phyloP scores from a whole-genome alignment of 2,888 invertebrate genomes.

The Eilema depressum region DNA sequence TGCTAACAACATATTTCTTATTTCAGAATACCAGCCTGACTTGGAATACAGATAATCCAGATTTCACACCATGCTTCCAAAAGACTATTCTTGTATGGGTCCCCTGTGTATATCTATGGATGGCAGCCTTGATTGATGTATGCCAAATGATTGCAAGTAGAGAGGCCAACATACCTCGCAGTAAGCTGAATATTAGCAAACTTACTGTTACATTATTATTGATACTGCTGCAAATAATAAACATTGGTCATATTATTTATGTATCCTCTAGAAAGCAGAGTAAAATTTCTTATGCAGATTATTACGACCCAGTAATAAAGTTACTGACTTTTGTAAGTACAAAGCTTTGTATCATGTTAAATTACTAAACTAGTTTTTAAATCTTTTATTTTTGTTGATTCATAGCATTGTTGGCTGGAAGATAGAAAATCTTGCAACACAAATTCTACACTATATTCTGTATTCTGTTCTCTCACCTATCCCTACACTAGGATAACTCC shows the following conservation, averaged over 20 bases:
- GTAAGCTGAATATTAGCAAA: constrained; percentile 90
- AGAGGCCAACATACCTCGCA: constrained; percentile 92
- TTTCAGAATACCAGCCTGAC: constrained; percentile 91
- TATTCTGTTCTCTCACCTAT: too few relatives aligned
- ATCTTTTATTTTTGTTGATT: background rate
- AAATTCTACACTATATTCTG: too few relatives aligned
- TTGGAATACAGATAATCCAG: constrained; percentile 94
- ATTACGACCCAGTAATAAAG: constrained; percentile 84
- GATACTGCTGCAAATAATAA: constrained; percentile 88
- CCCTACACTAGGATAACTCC: too few relatives aligned
- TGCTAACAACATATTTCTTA: background rate
- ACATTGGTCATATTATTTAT: constrained; percentile 88
- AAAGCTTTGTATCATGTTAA: background rate
- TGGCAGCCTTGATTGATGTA: constrained; percentile 90
- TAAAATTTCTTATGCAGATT: constrained; percentile 82
- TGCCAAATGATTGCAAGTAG: constrained; percentile 91
- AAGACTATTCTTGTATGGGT: constrained; percentile 95
- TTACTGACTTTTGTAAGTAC: constrained; percentile 90
- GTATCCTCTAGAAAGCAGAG: constrained; percentile 77
- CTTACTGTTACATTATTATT: constrained; percentile 87
- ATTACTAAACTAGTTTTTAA: background rate
- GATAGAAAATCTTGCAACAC: too few relatives aligned
- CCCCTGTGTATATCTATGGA: constrained; percentile 94
- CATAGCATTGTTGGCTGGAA: too few relatives aligned
- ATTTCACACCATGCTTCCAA: constrained; percentile 96